Evolutionary conservation across 2,888 invertebrate species (phyloP).

Genomic region (Agrochola lota): DNA sequence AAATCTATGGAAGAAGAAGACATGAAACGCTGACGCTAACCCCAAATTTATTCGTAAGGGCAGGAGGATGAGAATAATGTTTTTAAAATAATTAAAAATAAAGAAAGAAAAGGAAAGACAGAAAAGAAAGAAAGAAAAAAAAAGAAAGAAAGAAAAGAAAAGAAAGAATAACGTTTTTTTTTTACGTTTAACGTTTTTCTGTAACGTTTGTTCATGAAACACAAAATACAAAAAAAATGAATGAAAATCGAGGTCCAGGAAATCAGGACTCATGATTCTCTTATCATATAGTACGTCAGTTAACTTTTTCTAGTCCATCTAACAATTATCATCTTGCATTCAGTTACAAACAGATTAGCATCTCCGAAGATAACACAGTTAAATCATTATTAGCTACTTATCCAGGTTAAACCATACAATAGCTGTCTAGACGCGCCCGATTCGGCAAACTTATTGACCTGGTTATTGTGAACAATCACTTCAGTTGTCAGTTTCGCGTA

Average conservation of each 20-base stretch:
- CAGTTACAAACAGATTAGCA: constrained; percentile 29
- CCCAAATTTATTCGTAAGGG: too few relatives aligned
- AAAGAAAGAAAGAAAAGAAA: too few relatives aligned
- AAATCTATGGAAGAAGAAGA: too few relatives aligned
- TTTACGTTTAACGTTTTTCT: too few relatives aligned
- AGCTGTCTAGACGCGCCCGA: constrained; percentile 52
- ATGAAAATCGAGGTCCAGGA: too few relatives aligned
- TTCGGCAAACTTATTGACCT: constrained; percentile 57
- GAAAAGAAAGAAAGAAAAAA: too few relatives aligned
- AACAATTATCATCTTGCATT: not conserved
- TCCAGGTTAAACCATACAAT: constrained; percentile 55
- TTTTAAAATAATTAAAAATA: not conserved
- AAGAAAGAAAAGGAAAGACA: too few relatives aligned
- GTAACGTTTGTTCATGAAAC: too few relatives aligned
- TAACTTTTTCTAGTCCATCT: not conserved
- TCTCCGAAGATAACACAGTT: constrained; percentile 31
- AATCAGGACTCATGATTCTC: not conserved
- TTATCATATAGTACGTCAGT: not conserved
- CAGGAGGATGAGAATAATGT: not conserved
- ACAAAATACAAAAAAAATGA: too few relatives aligned
- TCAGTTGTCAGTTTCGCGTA: constrained; percentile 8
- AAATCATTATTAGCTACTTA: constrained; percentile 26
- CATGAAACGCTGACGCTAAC: too few relatives aligned
- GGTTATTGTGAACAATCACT: constrained; percentile 55
- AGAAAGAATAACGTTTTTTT: too few relatives aligned